A percentile compares a stretch with the other conserved stretches of the same genome.
These are phyloP conservation scores for Dorcus parallelipipedus DNA, from an alignment of 2,888 invertebrate genomes.

Conservation along the genomic window DNA sequence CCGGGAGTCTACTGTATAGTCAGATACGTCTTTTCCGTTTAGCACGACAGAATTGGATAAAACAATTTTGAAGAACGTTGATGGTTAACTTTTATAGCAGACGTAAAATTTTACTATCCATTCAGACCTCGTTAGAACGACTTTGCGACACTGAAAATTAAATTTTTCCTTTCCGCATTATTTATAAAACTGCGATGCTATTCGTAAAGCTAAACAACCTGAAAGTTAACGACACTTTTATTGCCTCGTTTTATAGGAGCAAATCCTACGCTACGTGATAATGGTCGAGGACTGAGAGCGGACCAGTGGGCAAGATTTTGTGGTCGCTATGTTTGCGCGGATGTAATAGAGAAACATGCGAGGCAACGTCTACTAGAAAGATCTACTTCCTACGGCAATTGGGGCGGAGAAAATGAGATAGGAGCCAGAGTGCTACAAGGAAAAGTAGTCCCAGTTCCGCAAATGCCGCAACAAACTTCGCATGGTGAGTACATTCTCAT, in stretches of 20 bases:
- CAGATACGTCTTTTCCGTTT: too few species aligned
- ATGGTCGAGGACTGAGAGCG: constrained; percentile 65
- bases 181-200: too few species aligned
- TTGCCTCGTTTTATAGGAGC: constrained; percentile 54
- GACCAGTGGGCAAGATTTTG: constrained; percentile 75
- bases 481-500: constrained; percentile 37
- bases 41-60: too few species aligned
- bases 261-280: constrained; percentile 64
- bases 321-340: constrained; percentile 66
- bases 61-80: too few species aligned
- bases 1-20: too few species aligned
- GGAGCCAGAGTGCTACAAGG: constrained; percentile 53
- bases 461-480: constrained; percentile 30
- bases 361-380: constrained; percentile 57
- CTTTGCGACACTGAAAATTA: too few species aligned
- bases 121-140: too few species aligned
- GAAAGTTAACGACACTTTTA: background rate
- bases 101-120: too few species aligned
- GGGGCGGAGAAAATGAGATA: constrained; percentile 61
- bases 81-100: too few species aligned
- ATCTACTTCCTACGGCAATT: constrained; percentile 53
- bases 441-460: constrained; percentile 43
- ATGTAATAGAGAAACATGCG: constrained; percentile 66
- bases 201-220: background rate
- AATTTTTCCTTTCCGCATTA: too few species aligned